Evolutionary conservation across 2,888 invertebrate genomes (phyloP).

Genomic region (Phlogophora meticulosa): DNA sequence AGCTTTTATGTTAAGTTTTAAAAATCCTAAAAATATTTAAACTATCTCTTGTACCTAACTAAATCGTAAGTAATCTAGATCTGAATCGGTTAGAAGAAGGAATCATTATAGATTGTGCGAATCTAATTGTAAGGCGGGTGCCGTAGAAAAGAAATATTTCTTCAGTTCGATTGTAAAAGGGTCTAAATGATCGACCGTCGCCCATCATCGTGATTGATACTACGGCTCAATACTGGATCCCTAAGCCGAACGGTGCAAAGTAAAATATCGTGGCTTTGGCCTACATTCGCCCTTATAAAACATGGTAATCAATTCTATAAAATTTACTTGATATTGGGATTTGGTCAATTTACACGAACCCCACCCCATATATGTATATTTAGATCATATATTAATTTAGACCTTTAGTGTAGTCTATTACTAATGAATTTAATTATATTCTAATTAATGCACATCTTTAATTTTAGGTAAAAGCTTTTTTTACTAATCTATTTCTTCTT

Average conservation of each 20-base stretch:
- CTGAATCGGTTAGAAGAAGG: conserved; percentile 21
- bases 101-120: conserved; percentile 53
- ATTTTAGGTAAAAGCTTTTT: conserved; percentile 28
- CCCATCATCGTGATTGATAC: conserved; percentile 65
- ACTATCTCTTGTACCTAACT: conserved; percentile 10
- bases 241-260: conserved; percentile 39
- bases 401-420: conserved; percentile 9
- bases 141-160: conserved; percentile 65
- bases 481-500: conserved; percentile 45
- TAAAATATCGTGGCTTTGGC: conserved; percentile 46
- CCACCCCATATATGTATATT: background rate
- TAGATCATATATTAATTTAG: background rate
- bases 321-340: conserved; percentile 15
- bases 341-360: background rate
- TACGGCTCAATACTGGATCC: conserved; percentile 51
- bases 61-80: conserved; percentile 34
- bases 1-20: conserved; percentile 1
- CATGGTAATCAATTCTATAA: conserved; percentile 25
- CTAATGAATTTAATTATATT: conserved; percentile 26
- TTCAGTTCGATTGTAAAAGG: conserved; percentile 56
- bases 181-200: conserved; percentile 61
- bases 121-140: conserved; percentile 59
- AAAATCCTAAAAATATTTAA: background rate
- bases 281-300: conserved; percentile 30
- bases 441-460: conserved; percentile 18